phyloP scores from a whole-genome alignment of 53 echinoderm and acorn worm species.

The Paelopatides confundens region DNA sequence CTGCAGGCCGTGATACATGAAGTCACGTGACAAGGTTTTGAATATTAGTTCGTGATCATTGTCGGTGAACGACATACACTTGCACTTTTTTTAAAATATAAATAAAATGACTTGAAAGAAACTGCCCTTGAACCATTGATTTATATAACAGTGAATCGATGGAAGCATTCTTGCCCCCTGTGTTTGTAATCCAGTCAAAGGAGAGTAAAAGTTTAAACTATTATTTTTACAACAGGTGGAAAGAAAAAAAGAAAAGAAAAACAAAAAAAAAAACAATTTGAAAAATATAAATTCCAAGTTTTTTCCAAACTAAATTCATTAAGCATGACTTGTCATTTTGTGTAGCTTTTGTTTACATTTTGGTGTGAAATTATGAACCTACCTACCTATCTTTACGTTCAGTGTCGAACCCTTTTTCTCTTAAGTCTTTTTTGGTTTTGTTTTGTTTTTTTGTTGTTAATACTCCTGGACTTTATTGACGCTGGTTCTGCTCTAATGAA shows the following conservation, averaged over 20 bases:
- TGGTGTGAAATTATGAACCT: constrained; percentile 8
- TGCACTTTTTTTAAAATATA: too few relatives aligned
- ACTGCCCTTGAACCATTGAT: too few relatives aligned
- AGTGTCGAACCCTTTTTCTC: neutral
- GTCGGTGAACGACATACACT: too few relatives aligned
- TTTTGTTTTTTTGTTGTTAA: neutral
- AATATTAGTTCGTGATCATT: too few relatives aligned
- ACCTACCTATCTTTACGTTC: neutral
- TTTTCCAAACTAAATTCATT: neutral
- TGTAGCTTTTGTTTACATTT: neutral
- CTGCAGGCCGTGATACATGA: too few relatives aligned
- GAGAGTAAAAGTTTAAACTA: too few relatives aligned
- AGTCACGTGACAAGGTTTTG: too few relatives aligned
- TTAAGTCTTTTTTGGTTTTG: too few relatives aligned
- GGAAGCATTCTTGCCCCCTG: too few relatives aligned
- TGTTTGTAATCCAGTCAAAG: too few relatives aligned
- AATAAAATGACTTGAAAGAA: too few relatives aligned
- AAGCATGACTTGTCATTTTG: neutral
- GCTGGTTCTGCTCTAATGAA: constrained; percentile 15
- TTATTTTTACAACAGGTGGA: neutral
- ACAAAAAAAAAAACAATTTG: neutral
- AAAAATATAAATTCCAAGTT: neutral
- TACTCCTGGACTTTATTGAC: neutral
- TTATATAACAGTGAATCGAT: too few relatives aligned
- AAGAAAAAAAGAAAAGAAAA: neutral